These are phyloP conservation scores for Pteronura brasiliensis DNA, from an alignment of 2,113 vertebrate species.

Conservation along the genomic window DNA sequence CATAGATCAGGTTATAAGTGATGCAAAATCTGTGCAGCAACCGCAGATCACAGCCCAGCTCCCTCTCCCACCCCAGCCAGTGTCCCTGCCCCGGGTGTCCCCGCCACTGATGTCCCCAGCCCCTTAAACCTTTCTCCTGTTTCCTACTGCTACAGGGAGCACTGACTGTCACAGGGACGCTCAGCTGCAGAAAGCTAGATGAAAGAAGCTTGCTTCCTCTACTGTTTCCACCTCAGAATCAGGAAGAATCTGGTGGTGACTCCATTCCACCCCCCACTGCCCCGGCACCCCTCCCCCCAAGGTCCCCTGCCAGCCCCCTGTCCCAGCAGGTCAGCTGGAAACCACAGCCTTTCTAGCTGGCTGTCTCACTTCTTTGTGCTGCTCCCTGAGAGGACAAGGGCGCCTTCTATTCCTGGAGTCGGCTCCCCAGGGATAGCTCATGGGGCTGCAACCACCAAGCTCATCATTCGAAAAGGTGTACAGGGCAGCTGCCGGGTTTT, in stretches of 20 bases:
- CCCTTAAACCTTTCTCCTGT: background rate
- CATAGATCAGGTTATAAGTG: background rate
- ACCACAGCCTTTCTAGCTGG: background rate
- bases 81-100: background rate
- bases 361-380: background rate
- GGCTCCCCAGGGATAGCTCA: background rate
- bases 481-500: background rate
- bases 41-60: background rate
- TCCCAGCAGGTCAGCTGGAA: background rate
- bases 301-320: background rate
- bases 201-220: background rate
- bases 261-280: rapidly evolving
- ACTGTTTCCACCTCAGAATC: background rate
- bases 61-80: background rate
- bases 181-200: background rate
- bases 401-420: background rate
- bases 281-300: too few species aligned
- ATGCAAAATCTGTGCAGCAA: background rate
- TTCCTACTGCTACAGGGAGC: background rate
- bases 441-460: background rate
- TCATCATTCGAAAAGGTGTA: background rate
- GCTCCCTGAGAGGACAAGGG: background rate
- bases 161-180: background rate
- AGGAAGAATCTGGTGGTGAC: background rate
- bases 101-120: too few species aligned